Conservation (phyloP, 53 echinoderm and acorn worm species). For the Hippasteria phrygiana region DNA sequence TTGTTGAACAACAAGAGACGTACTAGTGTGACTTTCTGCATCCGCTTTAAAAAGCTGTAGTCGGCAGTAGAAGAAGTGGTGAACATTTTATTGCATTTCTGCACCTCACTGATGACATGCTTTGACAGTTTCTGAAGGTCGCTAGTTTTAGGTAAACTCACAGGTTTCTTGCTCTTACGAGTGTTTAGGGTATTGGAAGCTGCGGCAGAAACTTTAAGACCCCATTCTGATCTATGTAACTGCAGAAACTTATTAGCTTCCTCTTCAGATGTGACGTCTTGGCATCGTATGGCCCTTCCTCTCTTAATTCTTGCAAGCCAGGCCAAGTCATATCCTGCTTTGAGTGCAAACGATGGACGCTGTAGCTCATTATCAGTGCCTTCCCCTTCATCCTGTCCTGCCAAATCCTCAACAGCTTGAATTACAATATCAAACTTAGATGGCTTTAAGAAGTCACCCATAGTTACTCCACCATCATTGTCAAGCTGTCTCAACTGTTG, state of each 20-base stretch:
- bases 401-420: constrained; percentile 67
- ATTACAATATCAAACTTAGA: constrained; percentile 64
- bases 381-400: constrained; percentile 53
- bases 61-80: not conserved
- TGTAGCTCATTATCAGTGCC: constrained; percentile 30
- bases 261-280: constrained; percentile 41
- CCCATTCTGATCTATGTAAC: constrained; percentile 51
- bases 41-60: constrained; percentile 9
- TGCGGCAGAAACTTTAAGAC: constrained; percentile 48
- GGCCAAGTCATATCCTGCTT: constrained; percentile 48
- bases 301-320: constrained; percentile 67
- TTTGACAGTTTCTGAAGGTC: constrained; percentile 46
- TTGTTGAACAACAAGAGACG: constrained; percentile 75
- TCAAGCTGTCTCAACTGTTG: constrained; percentile 57
- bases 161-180: constrained; percentile 27
- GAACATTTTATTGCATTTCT: not conserved
- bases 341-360: constrained; percentile 59
- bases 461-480: constrained; percentile 41
- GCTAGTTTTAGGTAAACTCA: constrained; percentile 41
- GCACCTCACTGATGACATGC: constrained; percentile 27
- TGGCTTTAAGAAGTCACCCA: constrained; percentile 70
- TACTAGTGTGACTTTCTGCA: constrained; percentile 65
- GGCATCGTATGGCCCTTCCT: constrained; percentile 52
- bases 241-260: constrained; percentile 65
- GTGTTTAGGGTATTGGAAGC: constrained; percentile 51